These are phyloP conservation scores for Tipula vernalis DNA, from an alignment of 2,888 invertebrate species.

Conservation along the genomic window DNA sequence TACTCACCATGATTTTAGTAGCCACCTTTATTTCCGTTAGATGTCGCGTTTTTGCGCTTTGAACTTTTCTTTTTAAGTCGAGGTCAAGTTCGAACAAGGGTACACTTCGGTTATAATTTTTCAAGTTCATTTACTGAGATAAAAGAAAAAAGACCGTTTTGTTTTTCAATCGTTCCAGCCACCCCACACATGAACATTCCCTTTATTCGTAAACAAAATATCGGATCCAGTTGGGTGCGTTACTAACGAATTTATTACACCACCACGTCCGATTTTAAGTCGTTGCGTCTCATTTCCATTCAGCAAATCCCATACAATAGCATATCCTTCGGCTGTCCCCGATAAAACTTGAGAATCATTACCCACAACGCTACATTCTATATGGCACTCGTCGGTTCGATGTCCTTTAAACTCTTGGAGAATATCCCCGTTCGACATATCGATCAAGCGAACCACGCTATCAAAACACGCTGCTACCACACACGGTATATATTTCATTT, in stretches of 20 bases:
- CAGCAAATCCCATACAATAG: slow-evolving; percentile 68
- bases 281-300: slow-evolving; percentile 46
- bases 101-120: no score
- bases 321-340: slow-evolving; percentile 72
- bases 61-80: no score
- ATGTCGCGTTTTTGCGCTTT: no score
- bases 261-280: slow-evolving; percentile 35
- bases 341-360: slow-evolving; percentile 78
- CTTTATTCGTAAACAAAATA: slow-evolving; percentile 28
- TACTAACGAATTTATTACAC: slow-evolving; percentile 64
- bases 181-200: slow-evolving; percentile 30
- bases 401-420: slow-evolving; percentile 75
- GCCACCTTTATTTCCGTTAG: no score
- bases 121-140: no score
- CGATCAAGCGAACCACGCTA: slow-evolving; percentile 69
- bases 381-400: slow-evolving; percentile 62
- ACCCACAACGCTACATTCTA: slow-evolving; percentile 75
- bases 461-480: slow-evolving; percentile 75
- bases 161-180: background rate
- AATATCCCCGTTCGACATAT: slow-evolving; percentile 72
- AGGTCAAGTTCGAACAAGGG: no score
- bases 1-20: no score
- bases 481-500: slow-evolving; percentile 91
- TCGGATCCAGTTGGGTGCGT: slow-evolving; percentile 55
- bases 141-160: no score